Conservation (phyloP, 1,140 invertebrate genomes). For the Lordiphosa clarofinis region DNA sequence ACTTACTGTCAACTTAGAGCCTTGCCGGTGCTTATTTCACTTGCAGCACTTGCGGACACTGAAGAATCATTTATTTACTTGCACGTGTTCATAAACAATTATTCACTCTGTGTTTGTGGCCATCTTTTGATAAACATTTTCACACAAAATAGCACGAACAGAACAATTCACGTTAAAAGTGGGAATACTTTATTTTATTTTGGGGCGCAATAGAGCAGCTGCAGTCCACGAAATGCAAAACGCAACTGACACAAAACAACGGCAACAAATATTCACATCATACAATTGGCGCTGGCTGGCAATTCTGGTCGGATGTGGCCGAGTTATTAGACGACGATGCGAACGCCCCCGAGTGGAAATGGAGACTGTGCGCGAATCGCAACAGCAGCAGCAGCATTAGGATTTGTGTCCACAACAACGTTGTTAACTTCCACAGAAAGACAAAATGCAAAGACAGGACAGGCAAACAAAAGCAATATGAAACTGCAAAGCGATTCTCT, state of each 20-base stretch:
- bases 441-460: conserved; percentile 25
- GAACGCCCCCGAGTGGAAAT: conserved; percentile 46
- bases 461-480: conserved; percentile 18
- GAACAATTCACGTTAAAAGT: not conserved
- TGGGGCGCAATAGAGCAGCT: conserved; percentile 17
- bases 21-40: not conserved
- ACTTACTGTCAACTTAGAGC: too few relatives aligned
- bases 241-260: conserved; percentile 44
- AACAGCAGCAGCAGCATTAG: conserved; percentile 25
- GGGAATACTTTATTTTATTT: not conserved
- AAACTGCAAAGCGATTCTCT: conserved; percentile 38
- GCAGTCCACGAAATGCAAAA: conserved; percentile 49
- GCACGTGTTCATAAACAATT: not conserved
- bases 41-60: not conserved
- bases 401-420: conserved; percentile 27
- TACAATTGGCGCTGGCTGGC: conserved; percentile 14
- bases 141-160: too few relatives aligned
- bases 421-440: conserved; percentile 24
- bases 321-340: conserved; percentile 21
- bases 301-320: conserved; percentile 4
- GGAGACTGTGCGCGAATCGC: conserved; percentile 42
- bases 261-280: conserved; percentile 28
- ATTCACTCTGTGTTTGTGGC: too few relatives aligned
- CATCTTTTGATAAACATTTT: too few relatives aligned
- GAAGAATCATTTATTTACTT: not conserved